Base-by-base conservation (phyloP, 2,113 vertebrate genomes). In the Catharus minimus region DNA sequence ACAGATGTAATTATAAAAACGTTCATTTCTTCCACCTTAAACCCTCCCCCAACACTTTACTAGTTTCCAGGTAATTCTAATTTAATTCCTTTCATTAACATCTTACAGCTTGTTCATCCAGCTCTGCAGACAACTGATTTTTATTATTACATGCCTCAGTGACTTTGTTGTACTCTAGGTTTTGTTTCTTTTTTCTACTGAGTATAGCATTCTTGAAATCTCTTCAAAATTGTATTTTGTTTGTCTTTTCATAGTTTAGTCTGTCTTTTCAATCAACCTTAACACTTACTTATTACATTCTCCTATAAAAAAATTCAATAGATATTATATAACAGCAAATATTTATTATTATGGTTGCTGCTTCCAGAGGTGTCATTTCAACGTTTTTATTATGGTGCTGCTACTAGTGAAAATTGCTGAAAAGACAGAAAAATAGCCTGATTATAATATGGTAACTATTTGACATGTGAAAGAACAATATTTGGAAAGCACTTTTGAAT, bases 111-210 rank as follows among this genome's bases (percentile, higher is more conserved):
- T 95, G 90, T 74, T 96, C 94, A 86, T 83, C 69, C 60, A 94
- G 86, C 88, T 95, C 83, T 87, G 75, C 83, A 92, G 93, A 94
- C 90, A 95, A 94, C 82, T 94, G 86, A 82, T 85, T 95, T 94
- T 93, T 95, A 95, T 90, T 85, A 72, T 52, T 60, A 82, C 30
- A 71, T 57, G 88, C 86, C 52, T 89, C 80, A 49, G 50, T 76
- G 71, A 79, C 58, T 95, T 83, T 89, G 74, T 88, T 89, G 74
- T 88, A 33, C 33, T 46, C 30, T 23, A 66, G 53, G 16, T 33
- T 82, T 78, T 36, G 32, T 14, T 4, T n/a, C 14, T 50, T 49
- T 46, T 30, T 72, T 49, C 58, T 36, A 90, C 65, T 73, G 58
- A 46, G 13, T 53, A 44, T 11, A 83, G 4, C 44, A 38, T 36